Evolutionary conservation across 2,797 vertebrate species (phyloP), one percentile per base, ranked within the genome.

Genomic region (Nannoperca obscura): DNA sequence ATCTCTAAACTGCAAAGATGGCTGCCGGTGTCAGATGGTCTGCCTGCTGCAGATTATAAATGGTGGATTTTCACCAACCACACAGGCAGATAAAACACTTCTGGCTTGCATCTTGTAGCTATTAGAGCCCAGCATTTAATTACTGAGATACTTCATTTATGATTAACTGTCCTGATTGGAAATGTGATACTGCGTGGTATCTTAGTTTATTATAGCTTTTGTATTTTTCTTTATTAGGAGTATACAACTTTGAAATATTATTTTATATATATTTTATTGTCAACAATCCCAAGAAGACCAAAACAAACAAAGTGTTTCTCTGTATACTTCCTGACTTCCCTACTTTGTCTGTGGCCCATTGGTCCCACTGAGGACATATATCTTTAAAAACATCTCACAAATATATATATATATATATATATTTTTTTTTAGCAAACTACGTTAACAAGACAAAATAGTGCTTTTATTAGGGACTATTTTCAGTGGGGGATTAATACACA

Each of bases 21-120:
- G 32, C 68, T 66, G 78, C 50, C 24, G 69, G 47, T 68, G 61
- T 80, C 61, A 80, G 76, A 82, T 65, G 42, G 68, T 47, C 34
- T 7, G 58, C 19, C 59, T 70, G 71, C 76, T 82, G 69, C 55
- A 55, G 27, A 66, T 75, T 66, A 78, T 78, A 76, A 75, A 73
- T 62, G 44, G 6, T 50, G 47, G 60, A 64, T 76, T 78, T 76
- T 40, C 36, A 72, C 47, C 50, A 66, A 47, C 24, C 32, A 22
- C 75, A 71, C 44, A 52, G 73, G 53, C 74, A 70, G 75, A 78
- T 78, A 70, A 76, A 84, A 68, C n/a, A 57, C 47, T 50, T 75
- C 67, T 38, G 50, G 63, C 32, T 75, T 22, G 13, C 13, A 71
- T 73, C 32, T 64, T 54, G 59, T 36, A 7, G 63, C 71, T 59